Conservation (phyloP, 2,888 invertebrate genomes). For the Mystacides longicornis region DNA sequence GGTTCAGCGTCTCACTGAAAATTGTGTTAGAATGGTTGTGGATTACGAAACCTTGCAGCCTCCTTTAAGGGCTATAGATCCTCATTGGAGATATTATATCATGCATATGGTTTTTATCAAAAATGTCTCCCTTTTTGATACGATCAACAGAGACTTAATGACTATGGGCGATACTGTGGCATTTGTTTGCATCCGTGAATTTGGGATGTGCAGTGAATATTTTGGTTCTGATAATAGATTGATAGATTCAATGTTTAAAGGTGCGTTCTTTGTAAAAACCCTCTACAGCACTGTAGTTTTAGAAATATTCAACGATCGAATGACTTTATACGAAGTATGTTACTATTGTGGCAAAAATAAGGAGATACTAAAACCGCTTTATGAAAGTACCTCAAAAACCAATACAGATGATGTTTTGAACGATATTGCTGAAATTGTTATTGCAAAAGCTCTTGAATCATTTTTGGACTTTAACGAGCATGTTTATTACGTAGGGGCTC, state of each 20-base stretch:
- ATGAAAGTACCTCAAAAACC: background rate
- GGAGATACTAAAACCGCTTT: background rate
- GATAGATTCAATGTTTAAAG: background rate
- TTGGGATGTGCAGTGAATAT: background rate
- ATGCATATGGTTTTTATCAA: slow-evolving; percentile 6
- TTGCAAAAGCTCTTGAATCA: background rate
- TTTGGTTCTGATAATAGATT: background rate
- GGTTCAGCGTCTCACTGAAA: background rate
- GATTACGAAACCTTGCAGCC: slow-evolving; percentile 6
- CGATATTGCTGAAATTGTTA: background rate
- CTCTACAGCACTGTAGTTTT: background rate
- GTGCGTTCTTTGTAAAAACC: background rate
- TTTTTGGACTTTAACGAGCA: slow-evolving; percentile 3
- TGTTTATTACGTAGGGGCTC: background rate
- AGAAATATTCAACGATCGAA: background rate
- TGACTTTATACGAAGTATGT: slow-evolving; percentile 5
- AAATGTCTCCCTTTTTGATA: background rate
- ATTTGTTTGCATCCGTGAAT: slow-evolving; percentile 7
- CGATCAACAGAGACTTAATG: background rate
- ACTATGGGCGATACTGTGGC: background rate
- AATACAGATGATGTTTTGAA: background rate
- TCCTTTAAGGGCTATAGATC: background rate
- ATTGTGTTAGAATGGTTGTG: background rate
- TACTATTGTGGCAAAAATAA: slow-evolving; percentile 6
- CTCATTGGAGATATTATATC: background rate